Evolutionary conservation across 2,888 invertebrate genomes (phyloP).

Genomic region (Stictocephala bisonia): DNA sequence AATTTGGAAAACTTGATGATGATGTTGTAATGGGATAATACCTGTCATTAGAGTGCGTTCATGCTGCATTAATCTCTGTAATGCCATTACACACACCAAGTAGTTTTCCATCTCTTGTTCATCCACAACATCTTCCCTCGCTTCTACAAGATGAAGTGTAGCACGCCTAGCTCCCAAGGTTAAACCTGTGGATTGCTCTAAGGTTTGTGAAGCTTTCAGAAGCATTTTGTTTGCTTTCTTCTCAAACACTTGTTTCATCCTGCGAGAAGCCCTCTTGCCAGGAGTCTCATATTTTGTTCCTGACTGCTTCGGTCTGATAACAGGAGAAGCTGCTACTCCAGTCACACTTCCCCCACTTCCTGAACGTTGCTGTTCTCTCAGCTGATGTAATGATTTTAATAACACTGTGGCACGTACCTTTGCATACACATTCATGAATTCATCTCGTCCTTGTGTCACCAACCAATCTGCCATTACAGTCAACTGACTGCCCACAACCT

Average conservation of each 20-base stretch:
- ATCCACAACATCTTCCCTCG: slow-evolving; percentile 72
- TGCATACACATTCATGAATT: slow-evolving; percentile 81
- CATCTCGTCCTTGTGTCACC: slow-evolving; percentile 75
- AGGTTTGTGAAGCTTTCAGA: slow-evolving; percentile 83
- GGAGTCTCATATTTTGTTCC: slow-evolving; percentile 78
- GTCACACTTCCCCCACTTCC: slow-evolving; percentile 67
- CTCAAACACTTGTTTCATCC: slow-evolving; percentile 86
- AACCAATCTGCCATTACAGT: slow-evolving; percentile 89
- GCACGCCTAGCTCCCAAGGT: slow-evolving; percentile 71
- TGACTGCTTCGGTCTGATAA: slow-evolving; percentile 72
- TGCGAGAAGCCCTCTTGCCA: slow-evolving; percentile 79
- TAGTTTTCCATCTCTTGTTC: slow-evolving; percentile 89
- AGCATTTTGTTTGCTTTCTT: slow-evolving; percentile 85
- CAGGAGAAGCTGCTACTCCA: slow-evolving; percentile 57
- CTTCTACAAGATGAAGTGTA: slow-evolving; percentile 64
- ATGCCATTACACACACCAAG: slow-evolving; percentile 82
- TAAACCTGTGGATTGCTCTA: slow-evolving; percentile 84
- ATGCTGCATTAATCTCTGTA: slow-evolving; percentile 87
- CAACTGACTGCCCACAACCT: slow-evolving; percentile 76
- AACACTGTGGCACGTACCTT: slow-evolving; percentile 81
- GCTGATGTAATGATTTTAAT: slow-evolving; percentile 77
- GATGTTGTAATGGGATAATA: slow-evolving; percentile 83
- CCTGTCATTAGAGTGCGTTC: slow-evolving; percentile 86
- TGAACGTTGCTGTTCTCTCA: slow-evolving; percentile 83
- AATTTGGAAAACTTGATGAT: slow-evolving; percentile 84